Conservation (phyloP, 1,140 invertebrate genomes). For the Drosophila albomicans region DNA sequence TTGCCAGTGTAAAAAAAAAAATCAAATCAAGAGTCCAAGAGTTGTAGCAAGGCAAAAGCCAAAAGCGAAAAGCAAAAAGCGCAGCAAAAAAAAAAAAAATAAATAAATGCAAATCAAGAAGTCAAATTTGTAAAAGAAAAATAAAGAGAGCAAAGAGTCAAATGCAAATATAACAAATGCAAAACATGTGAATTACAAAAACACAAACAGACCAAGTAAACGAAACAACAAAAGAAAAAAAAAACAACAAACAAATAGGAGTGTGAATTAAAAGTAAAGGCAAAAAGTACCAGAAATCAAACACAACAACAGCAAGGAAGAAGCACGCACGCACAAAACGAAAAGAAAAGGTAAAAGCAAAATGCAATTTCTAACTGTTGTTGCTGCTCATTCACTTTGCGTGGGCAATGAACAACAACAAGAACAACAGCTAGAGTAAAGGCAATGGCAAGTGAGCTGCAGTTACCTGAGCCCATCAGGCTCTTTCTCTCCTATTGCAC, state of each 20-base stretch:
- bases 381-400: conserved; percentile 39
- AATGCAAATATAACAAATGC: conserved; percentile 36
- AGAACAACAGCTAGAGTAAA: conserved; percentile 5
- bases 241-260: conserved; percentile 56
- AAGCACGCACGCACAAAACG: conserved; percentile 3
- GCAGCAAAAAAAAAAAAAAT: not conserved
- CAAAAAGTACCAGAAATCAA: conserved; percentile 24
- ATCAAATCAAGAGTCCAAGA: conserved; percentile 20
- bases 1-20: conserved; percentile 20
- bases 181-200: conserved; percentile 42
- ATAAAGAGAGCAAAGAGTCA: conserved; percentile 23
- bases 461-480: conserved; percentile 31
- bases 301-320: conserved; percentile 26
- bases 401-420: conserved; percentile 16
- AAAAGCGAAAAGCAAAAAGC: conserved; percentile 12
- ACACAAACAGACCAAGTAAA: conserved; percentile 24
- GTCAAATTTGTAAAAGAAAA: not conserved
- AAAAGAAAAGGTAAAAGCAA: conserved; percentile 28
- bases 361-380: conserved; percentile 49
- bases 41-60: conserved; percentile 7
- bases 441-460: not conserved
- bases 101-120: conserved; percentile 22
- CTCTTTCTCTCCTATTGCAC: conserved; percentile 5
- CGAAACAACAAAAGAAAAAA: conserved; percentile 28
- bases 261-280: conserved; percentile 31